Evolutionary conservation across 2,888 invertebrate species (phyloP).

Genomic region (Seira ritae): DNA sequence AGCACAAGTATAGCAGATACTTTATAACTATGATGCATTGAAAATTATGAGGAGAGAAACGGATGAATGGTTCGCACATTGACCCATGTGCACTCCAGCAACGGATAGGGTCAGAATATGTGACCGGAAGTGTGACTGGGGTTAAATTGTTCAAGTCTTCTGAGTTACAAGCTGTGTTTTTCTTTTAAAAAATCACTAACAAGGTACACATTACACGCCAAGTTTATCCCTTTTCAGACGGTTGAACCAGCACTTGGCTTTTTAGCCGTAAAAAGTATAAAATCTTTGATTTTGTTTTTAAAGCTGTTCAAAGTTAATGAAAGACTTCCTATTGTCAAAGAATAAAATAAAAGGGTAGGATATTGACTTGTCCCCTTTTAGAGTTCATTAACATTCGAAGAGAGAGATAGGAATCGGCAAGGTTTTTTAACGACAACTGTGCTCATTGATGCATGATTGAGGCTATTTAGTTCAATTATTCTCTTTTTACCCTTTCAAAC

Average conservation of each 20-base stretch:
- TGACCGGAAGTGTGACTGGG: constrained; percentile 74
- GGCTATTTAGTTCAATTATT: background rate
- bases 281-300: background rate
- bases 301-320: constrained; percentile 3
- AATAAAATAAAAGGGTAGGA: constrained; percentile 2
- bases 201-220: background rate
- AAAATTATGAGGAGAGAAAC: constrained; percentile 61
- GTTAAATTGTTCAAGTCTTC: constrained; percentile 66
- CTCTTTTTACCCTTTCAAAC: background rate
- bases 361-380: constrained; percentile 19
- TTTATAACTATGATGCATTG: background rate
- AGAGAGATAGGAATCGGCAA: background rate
- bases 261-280: background rate
- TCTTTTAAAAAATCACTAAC: constrained; percentile 6
- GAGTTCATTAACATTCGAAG: constrained; percentile 42
- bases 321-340: background rate
- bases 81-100: constrained; percentile 74
- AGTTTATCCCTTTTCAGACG: background rate
- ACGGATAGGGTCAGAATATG: constrained; percentile 72
- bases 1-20: constrained; percentile 25
- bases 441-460: constrained; percentile 43
- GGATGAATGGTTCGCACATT: constrained; percentile 67
- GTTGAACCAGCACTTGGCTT: too few relatives aligned
- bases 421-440: constrained; percentile 29
- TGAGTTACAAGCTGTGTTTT: constrained; percentile 16